phyloP scores from a whole-genome alignment of 2,113 vertebrate species.

The Girardinichthys multiradiatus region DNA sequence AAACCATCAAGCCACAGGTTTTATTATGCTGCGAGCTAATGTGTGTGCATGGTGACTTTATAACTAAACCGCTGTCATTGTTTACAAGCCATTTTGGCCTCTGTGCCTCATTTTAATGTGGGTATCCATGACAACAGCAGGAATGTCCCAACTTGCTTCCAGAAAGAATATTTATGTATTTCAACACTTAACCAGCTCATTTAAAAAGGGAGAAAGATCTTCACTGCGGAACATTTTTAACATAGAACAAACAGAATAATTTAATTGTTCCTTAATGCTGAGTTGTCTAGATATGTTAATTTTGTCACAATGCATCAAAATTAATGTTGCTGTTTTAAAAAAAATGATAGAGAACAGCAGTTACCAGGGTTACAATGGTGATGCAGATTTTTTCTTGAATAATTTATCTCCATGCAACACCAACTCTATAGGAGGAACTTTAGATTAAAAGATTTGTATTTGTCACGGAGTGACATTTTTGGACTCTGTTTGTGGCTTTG shows the following conservation, averaged over 20 bases:
- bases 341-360: not conserved
- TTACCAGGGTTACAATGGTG: not conserved
- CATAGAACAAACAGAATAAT: not conserved
- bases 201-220: not conserved
- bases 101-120: not conserved
- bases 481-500: too few relatives aligned
- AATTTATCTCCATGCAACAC: not conserved
- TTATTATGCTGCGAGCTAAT: not conserved
- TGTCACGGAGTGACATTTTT: too few relatives aligned
- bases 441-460: too few relatives aligned
- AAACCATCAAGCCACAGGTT: not conserved
- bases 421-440: too few relatives aligned
- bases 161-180: not conserved
- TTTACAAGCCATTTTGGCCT: not conserved
- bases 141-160: not conserved
- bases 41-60: not conserved
- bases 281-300: not conserved
- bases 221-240: not conserved
- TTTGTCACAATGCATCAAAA: not conserved
- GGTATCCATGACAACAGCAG: slow-evolving; percentile 5
- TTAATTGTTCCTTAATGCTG: not conserved
- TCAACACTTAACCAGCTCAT: not conserved
- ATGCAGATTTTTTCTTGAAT: not conserved
- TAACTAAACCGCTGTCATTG: not conserved
- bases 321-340: not conserved